A percentile compares a stretch with the other conserved stretches of the same genome.
phyloP scores from a whole-genome alignment of 1,140 invertebrate genomes.

The Adelges cooleyi region DNA sequence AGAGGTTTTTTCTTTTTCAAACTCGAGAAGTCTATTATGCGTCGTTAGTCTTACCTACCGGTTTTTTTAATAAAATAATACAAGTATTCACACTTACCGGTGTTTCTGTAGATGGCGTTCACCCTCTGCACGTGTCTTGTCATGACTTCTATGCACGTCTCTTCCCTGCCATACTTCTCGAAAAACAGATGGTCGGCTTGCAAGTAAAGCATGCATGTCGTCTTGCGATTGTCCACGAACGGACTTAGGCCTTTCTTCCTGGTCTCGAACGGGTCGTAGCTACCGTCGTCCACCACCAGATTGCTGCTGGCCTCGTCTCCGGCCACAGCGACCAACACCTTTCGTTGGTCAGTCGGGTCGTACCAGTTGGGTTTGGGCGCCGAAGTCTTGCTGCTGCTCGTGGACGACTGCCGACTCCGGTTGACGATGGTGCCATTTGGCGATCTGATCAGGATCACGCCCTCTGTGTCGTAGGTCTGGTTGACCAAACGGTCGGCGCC shows the following conservation, averaged over 20 bases:
- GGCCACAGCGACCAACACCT: conserved; percentile 24
- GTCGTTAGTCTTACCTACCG: no score
- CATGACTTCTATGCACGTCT: conserved; percentile 90
- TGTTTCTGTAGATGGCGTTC: conserved; percentile 81
- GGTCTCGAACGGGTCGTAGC: conserved; percentile 29
- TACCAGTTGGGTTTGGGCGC: conserved; percentile 18
- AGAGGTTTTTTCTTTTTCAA: no score
- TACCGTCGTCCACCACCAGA: conserved; percentile 29
- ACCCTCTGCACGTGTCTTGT: conserved; percentile 86
- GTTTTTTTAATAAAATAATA: no score
- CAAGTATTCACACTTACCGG: no score
- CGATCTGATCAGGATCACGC: conserved; percentile 8
- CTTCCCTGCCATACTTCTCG: conserved; percentile 80
- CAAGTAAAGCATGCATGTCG: conserved; percentile 71
- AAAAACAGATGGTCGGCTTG: conserved; percentile 92
- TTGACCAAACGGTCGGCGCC: conserved; percentile 8
- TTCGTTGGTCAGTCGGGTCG: conserved; percentile 25
- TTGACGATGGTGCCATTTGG: conserved; percentile 13
- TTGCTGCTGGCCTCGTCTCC: conserved; percentile 33
- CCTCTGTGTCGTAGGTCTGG: conserved; percentile 15
- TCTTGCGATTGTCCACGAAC: conserved; percentile 60
- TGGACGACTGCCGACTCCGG: conserved; percentile 8
- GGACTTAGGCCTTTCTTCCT: conserved; percentile 40
- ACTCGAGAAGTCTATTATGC: no score
- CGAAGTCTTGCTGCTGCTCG: neutral